phyloP scores from a whole-genome alignment of 1,140 invertebrate genomes.

The Papilio polyxenes region DNA sequence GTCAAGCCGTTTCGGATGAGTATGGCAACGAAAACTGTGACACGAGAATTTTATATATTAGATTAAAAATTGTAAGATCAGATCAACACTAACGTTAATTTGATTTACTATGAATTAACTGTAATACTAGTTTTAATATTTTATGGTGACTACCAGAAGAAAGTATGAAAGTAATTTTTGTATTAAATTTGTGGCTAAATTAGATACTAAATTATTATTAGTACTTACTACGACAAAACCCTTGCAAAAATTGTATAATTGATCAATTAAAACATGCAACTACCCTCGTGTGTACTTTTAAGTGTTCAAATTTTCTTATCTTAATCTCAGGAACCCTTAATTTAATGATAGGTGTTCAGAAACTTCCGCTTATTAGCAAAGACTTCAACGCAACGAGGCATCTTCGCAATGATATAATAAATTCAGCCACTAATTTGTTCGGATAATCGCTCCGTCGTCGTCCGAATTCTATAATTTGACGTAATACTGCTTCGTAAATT shows the following conservation, averaged over 20 bases:
- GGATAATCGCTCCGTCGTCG: slow-evolving; percentile 48
- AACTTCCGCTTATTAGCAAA: slow-evolving; percentile 46
- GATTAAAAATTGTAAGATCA: too few relatives aligned
- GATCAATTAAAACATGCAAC: background rate
- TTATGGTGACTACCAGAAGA: too few relatives aligned
- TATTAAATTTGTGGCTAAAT: background rate
- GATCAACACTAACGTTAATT: too few relatives aligned
- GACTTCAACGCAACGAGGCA: slow-evolving; percentile 31
- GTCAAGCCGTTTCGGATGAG: too few relatives aligned
- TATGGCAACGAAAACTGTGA: too few relatives aligned
- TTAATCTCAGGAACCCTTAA: slow-evolving; percentile 23
- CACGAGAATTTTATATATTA: too few relatives aligned
- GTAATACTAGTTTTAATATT: too few relatives aligned
- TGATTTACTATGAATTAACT: too few relatives aligned
- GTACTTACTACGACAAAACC: background rate
- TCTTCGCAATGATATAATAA: slow-evolving; percentile 53
- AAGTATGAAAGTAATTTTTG: background rate
- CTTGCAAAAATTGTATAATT: background rate
- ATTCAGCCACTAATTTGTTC: slow-evolving; percentile 56
- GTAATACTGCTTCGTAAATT: slow-evolving; percentile 62
- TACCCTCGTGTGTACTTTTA: background rate
- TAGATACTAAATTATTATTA: background rate
- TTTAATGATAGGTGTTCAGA: slow-evolving; percentile 32
- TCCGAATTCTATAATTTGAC: slow-evolving; percentile 66
- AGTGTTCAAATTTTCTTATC: slow-evolving; percentile 34